Evolutionary conservation across 2,113 vertebrate genomes (phyloP).

Genomic region (Tringa solitaria): DNA sequence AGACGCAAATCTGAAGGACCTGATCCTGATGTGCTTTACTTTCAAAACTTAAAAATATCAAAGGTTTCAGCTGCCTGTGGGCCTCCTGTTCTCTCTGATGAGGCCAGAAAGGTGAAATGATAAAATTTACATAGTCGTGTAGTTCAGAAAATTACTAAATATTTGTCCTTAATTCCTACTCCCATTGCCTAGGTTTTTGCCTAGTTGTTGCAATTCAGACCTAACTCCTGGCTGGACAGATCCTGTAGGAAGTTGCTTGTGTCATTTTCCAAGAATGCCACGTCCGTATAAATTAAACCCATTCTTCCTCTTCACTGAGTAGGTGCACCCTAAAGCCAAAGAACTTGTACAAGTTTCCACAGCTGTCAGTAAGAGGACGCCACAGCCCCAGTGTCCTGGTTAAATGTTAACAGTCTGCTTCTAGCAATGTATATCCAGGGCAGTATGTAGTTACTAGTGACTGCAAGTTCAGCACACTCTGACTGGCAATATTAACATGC

Average conservation of each 20-base stretch:
- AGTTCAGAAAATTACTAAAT: neutral
- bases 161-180: neutral
- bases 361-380: neutral
- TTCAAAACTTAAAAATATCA: neutral
- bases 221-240: neutral
- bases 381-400: neutral
- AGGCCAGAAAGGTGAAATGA: neutral
- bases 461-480: conserved; percentile 1
- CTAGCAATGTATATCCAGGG: neutral
- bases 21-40: neutral
- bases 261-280: neutral
- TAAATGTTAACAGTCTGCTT: conserved; percentile 42
- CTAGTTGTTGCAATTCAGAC: neutral
- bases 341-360: neutral
- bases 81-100: neutral
- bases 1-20: neutral
- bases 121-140: neutral
- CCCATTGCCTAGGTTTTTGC: fast-evolving
- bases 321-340: neutral
- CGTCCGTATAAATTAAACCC: neutral
- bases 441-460: neutral
- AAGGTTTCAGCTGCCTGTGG: neutral
- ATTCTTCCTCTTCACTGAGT: neutral
- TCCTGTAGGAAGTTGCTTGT: neutral
- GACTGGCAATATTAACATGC: neutral